Evolutionary conservation across 2,888 invertebrate genomes (phyloP).

Genomic region (Brachyptera risi): DNA sequence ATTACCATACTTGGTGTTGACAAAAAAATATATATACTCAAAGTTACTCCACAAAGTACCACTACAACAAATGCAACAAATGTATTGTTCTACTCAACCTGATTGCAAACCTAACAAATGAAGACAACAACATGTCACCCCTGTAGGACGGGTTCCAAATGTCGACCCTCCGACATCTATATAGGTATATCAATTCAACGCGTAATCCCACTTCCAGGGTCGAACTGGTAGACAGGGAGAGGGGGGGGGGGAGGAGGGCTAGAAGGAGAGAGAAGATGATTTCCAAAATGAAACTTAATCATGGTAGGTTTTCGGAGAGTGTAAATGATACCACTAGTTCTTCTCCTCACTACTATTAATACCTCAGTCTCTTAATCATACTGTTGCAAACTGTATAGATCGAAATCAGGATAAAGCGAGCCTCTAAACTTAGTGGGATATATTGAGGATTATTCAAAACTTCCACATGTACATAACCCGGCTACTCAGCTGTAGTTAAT

Average conservation of each 20-base stretch:
- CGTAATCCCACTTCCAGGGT: too few species aligned
- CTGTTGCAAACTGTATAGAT: conserved; percentile 9
- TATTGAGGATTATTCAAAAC: conserved; percentile 14
- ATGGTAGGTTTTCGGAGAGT: conserved; percentile 10
- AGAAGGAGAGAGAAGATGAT: too few species aligned
- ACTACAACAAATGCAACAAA: too few species aligned
- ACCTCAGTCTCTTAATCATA: not conserved
- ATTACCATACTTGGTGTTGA: too few species aligned
- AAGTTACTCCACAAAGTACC: too few species aligned
- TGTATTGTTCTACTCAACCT: too few species aligned
- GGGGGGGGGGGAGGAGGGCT: not conserved
- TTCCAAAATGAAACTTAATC: not conserved
- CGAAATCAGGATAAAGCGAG: conserved; percentile 20
- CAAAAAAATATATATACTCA: too few species aligned
- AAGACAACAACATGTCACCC: not conserved
- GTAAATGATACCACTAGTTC: conserved; percentile 30
- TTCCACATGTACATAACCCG: too few species aligned
- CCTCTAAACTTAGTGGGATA: not conserved
- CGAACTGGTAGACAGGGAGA: too few species aligned
- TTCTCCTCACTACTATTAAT: conserved; percentile 9
- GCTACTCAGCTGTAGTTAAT: too few species aligned
- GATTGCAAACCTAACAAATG: too few species aligned
- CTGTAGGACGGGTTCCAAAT: conserved; percentile 1
- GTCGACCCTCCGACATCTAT: conserved; percentile 14
- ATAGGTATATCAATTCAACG: not conserved